Percentiles rank a stretch among this genome's conserved stretches.
These are phyloP conservation scores for Lethenteron reissneri DNA, from an alignment of 2,113 vertebrate species.

Conservation along the genomic window DNA sequence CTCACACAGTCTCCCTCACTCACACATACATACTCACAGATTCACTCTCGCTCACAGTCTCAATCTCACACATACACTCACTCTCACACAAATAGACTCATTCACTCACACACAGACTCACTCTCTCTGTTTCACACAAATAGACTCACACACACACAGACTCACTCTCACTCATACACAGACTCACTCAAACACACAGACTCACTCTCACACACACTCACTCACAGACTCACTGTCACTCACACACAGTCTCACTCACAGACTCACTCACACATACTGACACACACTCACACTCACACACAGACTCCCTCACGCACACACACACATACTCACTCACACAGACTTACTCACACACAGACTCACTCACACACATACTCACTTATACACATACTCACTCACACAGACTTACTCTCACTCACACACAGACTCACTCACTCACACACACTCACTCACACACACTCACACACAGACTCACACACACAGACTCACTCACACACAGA, in stretches of 20 bases:
- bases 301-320: background rate
- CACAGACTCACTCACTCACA: background rate
- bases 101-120: too few species aligned
- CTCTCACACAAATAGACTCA: too few species aligned
- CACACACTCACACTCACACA: background rate
- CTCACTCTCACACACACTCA: background rate
- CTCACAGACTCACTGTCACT: background rate
- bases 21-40: too few species aligned
- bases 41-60: too few species aligned
- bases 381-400: background rate
- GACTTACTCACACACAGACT: background rate
- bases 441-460: background rate
- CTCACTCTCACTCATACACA: too few species aligned
- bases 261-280: background rate
- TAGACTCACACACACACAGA: too few species aligned
- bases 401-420: background rate
- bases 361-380: background rate
- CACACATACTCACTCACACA: background rate
- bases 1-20: too few species aligned
- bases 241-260: background rate
- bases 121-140: too few species aligned
- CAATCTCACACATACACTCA: too few species aligned
- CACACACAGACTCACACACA: background rate
- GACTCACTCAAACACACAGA: background rate
- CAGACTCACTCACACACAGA: constrained; percentile 2